Conservation (phyloP, 2,113 vertebrate genomes). For the Canis aureus region DNA sequence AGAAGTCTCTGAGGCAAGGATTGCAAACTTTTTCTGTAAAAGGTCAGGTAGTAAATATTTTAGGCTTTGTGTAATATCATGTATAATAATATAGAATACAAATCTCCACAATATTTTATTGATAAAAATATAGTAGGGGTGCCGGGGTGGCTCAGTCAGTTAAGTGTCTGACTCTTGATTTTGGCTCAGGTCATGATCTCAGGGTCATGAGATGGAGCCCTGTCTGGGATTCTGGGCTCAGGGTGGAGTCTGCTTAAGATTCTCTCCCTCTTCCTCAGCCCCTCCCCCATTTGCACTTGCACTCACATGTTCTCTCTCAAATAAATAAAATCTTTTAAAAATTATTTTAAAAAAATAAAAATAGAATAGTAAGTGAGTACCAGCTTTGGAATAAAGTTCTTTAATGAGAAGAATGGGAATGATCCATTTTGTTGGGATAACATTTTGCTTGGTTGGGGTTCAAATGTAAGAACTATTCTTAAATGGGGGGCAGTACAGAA, state of each 20-base stretch:
- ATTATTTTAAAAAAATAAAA: background rate
- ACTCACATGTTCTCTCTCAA: background rate
- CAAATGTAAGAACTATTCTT: background rate
- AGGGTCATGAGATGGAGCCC: background rate
- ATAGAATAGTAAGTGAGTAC: background rate
- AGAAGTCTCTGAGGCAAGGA: background rate
- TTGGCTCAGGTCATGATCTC: background rate
- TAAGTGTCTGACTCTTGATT: background rate
- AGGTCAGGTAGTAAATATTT: background rate
- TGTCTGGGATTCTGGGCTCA: background rate
- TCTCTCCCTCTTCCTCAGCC: background rate
- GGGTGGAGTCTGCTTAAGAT: background rate
- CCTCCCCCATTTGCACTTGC: background rate
- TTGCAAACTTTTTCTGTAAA: background rate
- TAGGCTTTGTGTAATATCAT: background rate
- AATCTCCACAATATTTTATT: background rate
- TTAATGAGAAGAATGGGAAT: background rate
- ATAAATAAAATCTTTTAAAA: background rate
- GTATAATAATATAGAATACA: background rate
- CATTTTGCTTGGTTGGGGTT: background rate
- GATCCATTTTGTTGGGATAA: background rate
- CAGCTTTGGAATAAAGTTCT: background rate
- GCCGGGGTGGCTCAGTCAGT: background rate
- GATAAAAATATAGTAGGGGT: background rate
- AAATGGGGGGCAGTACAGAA: background rate